These are phyloP conservation scores for Nannobrachium achirus DNA, from an alignment of 2,113 vertebrate genomes.

Conservation along the genomic window DNA sequence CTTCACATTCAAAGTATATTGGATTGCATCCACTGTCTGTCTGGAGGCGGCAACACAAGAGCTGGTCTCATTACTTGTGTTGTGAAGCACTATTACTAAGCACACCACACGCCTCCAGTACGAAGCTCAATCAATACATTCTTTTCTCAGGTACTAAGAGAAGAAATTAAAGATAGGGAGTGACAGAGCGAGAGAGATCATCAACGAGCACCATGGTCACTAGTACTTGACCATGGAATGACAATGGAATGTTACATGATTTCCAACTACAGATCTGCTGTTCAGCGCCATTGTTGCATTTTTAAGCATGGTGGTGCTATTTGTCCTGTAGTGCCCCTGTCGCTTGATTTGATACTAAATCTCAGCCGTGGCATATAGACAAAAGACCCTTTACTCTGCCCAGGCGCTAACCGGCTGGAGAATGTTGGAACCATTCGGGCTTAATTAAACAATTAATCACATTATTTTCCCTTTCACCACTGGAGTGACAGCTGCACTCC, in stretches of 20 bases:
- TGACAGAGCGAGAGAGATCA: too few relatives aligned
- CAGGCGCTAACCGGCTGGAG: conserved; percentile 14
- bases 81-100: neutral
- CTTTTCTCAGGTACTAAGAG: neutral
- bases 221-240: conserved; percentile 28
- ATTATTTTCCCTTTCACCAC: conserved; percentile 5
- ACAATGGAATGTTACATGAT: conserved; percentile 30
- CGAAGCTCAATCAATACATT: conserved; percentile 10
- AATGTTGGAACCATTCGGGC: conserved; percentile 8
- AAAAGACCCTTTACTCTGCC: conserved; percentile 24
- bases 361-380: neutral
- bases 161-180: too few relatives aligned
- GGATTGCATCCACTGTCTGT: conserved; percentile 22
- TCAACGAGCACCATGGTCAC: too few relatives aligned
- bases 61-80: conserved; percentile 12
- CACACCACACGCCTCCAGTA: neutral
- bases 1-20: conserved; percentile 26
- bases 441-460: conserved; percentile 62
- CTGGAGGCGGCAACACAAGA: conserved; percentile 15
- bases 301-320: conserved; percentile 34
- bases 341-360: conserved; percentile 40
- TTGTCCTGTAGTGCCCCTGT: conserved; percentile 34
- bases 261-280: conserved; percentile 25
- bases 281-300: conserved; percentile 11
- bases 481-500: neutral